Percentiles rank a stretch among this genome's conserved stretches.
Conservation (phyloP, 2,888 invertebrate species). For the Galeruca laticollis region DNA sequence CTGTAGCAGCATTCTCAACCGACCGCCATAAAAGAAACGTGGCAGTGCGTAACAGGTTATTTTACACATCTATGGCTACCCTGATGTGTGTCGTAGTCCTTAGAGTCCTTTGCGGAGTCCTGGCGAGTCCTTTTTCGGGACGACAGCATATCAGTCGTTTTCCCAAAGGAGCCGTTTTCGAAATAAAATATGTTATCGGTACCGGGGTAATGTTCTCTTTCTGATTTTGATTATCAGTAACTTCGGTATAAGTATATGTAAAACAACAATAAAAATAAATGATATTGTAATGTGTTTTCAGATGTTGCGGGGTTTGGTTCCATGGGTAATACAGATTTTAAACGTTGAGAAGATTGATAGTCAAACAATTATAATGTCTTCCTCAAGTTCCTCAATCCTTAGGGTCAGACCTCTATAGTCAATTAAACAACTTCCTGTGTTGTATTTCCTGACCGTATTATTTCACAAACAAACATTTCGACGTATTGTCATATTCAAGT, state of each 20-base stretch:
- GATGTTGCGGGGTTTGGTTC: too few relatives aligned
- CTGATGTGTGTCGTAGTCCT: constrained; percentile 62
- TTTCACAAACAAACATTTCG: too few relatives aligned
- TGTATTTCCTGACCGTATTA: too few relatives aligned
- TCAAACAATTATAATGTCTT: too few relatives aligned
- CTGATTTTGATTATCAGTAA: constrained; percentile 54
- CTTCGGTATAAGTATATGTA: too few relatives aligned
- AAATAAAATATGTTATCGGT: constrained; percentile 59
- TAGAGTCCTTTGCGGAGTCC: constrained; percentile 54
- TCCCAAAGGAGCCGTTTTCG: constrained; percentile 59
- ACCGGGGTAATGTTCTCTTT: constrained; percentile 47
- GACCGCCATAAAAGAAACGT: constrained; percentile 56
- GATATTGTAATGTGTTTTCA: not conserved
- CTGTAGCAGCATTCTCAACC: constrained; percentile 27
- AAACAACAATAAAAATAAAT: not conserved
- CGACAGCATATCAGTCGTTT: constrained; percentile 48
- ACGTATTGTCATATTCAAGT: too few relatives aligned
- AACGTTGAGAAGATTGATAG: too few relatives aligned
- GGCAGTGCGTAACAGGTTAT: constrained; percentile 66
- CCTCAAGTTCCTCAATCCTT: too few relatives aligned
- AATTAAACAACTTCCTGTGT: too few relatives aligned
- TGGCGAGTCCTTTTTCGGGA: constrained; percentile 52
- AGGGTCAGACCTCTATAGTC: too few relatives aligned
- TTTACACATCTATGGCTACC: constrained; percentile 68
- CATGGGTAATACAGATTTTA: too few relatives aligned